Percentiles rank a stretch among this genome's conserved stretches.
Evolutionary conservation across 92 coral and sea anemone genomes (phyloP).

Genomic region (Parazoanthus atlanticus): DNA sequence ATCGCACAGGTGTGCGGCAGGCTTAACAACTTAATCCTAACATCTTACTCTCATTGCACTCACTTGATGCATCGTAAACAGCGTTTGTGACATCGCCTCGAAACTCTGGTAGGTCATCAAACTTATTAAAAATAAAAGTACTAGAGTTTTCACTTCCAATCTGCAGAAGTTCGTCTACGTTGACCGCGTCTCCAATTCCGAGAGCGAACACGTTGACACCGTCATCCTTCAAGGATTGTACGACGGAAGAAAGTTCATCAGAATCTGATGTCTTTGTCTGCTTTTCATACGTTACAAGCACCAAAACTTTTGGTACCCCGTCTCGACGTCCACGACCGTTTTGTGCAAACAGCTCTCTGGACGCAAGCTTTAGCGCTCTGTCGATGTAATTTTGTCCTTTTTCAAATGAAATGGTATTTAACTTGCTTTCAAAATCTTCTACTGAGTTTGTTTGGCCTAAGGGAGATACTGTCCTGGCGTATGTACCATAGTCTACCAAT

Average conservation of each 20-base stretch:
- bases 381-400: conserved; percentile 36
- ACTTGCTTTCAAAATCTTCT: conserved; percentile 31
- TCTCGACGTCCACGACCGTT: conserved; percentile 4
- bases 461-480: conserved; percentile 1
- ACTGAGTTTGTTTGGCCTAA: conserved; percentile 16
- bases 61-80: conserved; percentile 21
- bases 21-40: too few species aligned
- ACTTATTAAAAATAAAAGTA: conserved; percentile 2
- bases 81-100: conserved; percentile 27
- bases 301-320: conserved; percentile 23
- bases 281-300: conserved; percentile 31
- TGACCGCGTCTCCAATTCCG: conserved; percentile 20
- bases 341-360: neutral
- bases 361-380: conserved; percentile 27
- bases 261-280: neutral
- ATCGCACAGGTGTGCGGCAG: too few species aligned
- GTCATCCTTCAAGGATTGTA: neutral
- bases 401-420: conserved; percentile 15
- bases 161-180: conserved; percentile 16
- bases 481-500: conserved; percentile 32
- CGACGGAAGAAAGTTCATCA: neutral
- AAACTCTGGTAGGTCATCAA: conserved; percentile 7
- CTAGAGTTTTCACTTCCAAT: conserved; percentile 9
- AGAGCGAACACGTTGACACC: conserved; percentile 5
- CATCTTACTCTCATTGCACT: neutral